Conservation (phyloP, 2,888 invertebrate genomes). For the Acleris cristana region DNA sequence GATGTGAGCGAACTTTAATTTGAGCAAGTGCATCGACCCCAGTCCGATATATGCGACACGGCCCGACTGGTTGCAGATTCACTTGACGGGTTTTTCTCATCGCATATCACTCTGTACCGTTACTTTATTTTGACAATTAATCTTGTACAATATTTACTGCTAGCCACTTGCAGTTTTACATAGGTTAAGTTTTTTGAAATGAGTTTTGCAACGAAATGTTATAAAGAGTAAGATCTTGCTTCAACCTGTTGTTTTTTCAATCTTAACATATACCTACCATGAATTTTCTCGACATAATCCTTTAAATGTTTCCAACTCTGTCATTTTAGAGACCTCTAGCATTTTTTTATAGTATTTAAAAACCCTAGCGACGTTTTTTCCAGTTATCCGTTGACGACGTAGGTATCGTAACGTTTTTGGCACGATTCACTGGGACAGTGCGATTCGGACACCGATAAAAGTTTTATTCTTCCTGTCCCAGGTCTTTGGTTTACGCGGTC, state of each 20-base stretch:
- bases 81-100: conserved; percentile 27
- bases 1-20: conserved; percentile 1
- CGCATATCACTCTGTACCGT: conserved; percentile 25
- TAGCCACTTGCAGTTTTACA: too few relatives aligned
- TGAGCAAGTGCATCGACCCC: conserved; percentile 19
- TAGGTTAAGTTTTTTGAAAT: too few relatives aligned
- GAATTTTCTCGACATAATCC: too few relatives aligned
- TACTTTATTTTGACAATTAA: conserved; percentile 8
- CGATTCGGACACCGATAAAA: conserved; percentile 18
- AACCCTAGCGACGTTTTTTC: too few relatives aligned
- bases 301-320: too few relatives aligned
- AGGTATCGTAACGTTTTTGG: not conserved
- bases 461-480: conserved; percentile 7
- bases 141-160: too few relatives aligned
- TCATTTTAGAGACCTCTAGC: too few relatives aligned
- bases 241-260: too few relatives aligned
- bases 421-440: not conserved
- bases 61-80: conserved; percentile 21
- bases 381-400: not conserved
- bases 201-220: too few relatives aligned
- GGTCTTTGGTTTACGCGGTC: conserved; percentile 14
- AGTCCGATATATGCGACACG: conserved; percentile 3
- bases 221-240: too few relatives aligned
- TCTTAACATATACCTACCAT: too few relatives aligned
- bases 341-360: too few relatives aligned